Base-by-base conservation (phyloP, 2,888 invertebrate species). In the Oscheius sp. region DNA sequence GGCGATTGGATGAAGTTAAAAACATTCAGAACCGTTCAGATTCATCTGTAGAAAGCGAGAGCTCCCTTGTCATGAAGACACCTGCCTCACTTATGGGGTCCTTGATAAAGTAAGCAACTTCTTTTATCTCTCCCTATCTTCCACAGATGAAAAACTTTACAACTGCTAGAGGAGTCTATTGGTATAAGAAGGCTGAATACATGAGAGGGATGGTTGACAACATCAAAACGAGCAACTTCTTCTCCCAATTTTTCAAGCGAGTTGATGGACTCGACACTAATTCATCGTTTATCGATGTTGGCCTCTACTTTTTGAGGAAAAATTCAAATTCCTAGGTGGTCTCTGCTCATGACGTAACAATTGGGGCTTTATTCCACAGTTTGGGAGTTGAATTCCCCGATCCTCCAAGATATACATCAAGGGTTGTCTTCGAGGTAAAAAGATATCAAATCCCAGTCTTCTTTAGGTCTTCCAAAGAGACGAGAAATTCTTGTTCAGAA, bases 401-500 rank as follows among this genome's bases (percentile, higher is more conserved):
- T 84, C 69, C 88, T 73, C 92, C 95, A 50, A 91, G 92, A 27
- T 96, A 94, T 87, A 95, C 94, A 0, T 92, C 95, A 0, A 89
- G 96, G 64, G 89, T 96, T 80, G 91, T 93, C 1, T 92, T 96
- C 78, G 96, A 96, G 88, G 91, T 95, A 0, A 8, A 15, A n/a
- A n/a, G n/a, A n/a, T n/a, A n/a, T n/a, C n/a, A n/a, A n/a, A 27
- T 52, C n/a, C 42, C 20, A 15, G 15, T 8, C 25, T 12, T 0
- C 0, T 52, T 27, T 10, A 52, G 52, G 27, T 52, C n/a, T 52
- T 27, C 52, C 27, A 52, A n/a, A 52, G 15, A 27, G 27, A 52
- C 29, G 52, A 29, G 5, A 25, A 3, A 3, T 29, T 27, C 10
- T 27, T 29, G 3, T 52, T 52, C 1, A 27, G 52, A 3, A 25